phyloP scores from a whole-genome alignment of 2,797 vertebrate species.

The Pterois miles region DNA sequence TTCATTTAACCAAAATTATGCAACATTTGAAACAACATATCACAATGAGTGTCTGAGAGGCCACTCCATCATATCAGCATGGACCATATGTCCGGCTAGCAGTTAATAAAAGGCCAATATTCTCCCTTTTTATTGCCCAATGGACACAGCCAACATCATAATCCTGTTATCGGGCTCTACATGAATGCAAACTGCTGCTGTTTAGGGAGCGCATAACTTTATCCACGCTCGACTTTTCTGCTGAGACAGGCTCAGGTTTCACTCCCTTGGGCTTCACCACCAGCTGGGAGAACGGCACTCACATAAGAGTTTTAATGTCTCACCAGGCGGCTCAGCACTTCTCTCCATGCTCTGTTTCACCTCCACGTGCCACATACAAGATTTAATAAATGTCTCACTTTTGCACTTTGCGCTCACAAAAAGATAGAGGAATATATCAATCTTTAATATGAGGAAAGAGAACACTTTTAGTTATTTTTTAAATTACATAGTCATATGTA shows the following conservation, averaged over 20 bases:
- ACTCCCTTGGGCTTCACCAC: too few species aligned
- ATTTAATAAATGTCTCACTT: not conserved
- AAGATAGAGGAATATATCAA: not conserved
- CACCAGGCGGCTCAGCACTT: not conserved
- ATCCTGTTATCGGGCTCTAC: not conserved
- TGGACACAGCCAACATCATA: not conserved
- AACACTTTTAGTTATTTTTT: not conserved
- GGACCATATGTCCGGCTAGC: not conserved
- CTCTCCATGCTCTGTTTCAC: too few species aligned
- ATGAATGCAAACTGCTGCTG: slow-evolving; percentile 1
- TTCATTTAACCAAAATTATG: not conserved
- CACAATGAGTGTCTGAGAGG: not conserved
- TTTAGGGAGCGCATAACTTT: not conserved
- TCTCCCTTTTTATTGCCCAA: not conserved
- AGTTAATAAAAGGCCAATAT: not conserved
- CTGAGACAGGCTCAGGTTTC: not conserved
- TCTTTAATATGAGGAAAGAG: not conserved
- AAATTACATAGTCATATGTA: not conserved
- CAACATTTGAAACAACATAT: not conserved
- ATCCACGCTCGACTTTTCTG: not conserved
- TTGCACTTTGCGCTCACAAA: not conserved
- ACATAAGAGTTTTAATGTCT: not conserved
- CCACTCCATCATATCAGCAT: not conserved
- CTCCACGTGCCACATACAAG: too few species aligned
- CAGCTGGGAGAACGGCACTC: too few species aligned